phyloP scores from a whole-genome alignment of 1,140 invertebrate species.

The Trichonephila clavipes region DNA sequence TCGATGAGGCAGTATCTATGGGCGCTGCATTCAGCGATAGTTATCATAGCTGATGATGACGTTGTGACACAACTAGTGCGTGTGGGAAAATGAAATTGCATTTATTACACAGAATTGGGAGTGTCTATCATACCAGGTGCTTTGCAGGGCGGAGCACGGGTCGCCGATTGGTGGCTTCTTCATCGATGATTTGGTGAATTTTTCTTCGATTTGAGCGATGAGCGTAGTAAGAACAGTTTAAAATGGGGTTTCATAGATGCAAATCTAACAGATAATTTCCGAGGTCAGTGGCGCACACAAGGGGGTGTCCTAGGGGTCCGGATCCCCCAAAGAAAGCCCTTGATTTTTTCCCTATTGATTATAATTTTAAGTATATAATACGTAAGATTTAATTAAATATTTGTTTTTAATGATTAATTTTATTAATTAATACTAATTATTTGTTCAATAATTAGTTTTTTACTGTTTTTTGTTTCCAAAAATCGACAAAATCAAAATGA shows the following conservation, averaged over 20 bases:
- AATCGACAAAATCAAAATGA: too few species aligned
- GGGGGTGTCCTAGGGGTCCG: too few species aligned
- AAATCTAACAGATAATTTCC: not conserved
- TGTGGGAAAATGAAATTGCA: conserved; percentile 67
- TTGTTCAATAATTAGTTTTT: too few species aligned
- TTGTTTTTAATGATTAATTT: too few species aligned
- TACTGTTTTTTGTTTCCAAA: too few species aligned
- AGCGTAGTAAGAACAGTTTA: not conserved
- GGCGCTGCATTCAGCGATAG: conserved; percentile 57
- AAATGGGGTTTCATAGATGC: not conserved
- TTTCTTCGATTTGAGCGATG: not conserved
- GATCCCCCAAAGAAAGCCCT: too few species aligned
- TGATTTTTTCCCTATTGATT: too few species aligned
- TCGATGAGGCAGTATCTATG: not conserved
- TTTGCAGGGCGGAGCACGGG: conserved; percentile 46
- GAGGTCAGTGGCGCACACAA: too few species aligned
- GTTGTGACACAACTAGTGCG: conserved; percentile 60
- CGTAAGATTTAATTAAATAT: too few species aligned
- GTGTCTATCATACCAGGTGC: conserved; percentile 47
- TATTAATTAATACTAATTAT: too few species aligned
- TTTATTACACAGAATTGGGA: conserved; percentile 57
- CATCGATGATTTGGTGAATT: conserved; percentile 2
- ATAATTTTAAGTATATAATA: too few species aligned
- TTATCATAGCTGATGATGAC: conserved; percentile 58
- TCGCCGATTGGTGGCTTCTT: conserved; percentile 41